These are phyloP conservation scores for Kuschelorhynchus macadamiae DNA, from an alignment of 2,888 invertebrate genomes.

Conservation along the genomic window DNA sequence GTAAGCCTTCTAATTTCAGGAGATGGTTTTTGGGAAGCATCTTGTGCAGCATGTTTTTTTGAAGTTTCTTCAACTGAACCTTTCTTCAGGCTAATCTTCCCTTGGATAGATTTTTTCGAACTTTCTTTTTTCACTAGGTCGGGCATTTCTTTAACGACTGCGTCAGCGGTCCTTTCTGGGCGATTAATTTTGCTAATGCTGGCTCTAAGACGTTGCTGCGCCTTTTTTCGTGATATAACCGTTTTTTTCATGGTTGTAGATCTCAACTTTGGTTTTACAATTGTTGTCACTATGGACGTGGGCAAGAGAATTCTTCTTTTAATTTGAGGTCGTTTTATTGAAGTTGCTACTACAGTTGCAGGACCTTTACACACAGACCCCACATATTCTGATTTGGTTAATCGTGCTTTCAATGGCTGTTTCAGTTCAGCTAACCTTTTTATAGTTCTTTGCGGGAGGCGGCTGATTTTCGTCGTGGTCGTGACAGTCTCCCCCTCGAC, in stretches of 20 bases:
- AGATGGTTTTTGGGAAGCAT: background rate
- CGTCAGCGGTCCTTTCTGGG: background rate
- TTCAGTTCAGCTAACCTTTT: background rate
- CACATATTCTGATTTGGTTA: conserved; percentile 58
- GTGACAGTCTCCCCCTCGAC: background rate
- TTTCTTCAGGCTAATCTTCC: conserved; percentile 19
- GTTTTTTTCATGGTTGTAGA: conserved; percentile 59
- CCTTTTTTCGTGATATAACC: conserved; percentile 53
- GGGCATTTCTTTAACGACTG: conserved; percentile 27
- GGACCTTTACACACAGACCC: conserved; percentile 46
- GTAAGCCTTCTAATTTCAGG: conserved; percentile 44
- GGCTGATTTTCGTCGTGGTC: background rate
- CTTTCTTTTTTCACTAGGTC: conserved; percentile 27
- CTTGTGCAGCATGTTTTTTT: background rate
- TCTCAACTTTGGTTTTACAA: conserved; percentile 58
- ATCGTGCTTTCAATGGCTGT: conserved; percentile 8
- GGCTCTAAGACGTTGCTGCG: conserved; percentile 51
- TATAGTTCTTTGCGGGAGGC: conserved; percentile 1
- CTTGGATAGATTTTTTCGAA: conserved; percentile 35
- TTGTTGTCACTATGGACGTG: conserved; percentile 48
- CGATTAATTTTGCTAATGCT: conserved; percentile 3
- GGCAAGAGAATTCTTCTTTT: conserved; percentile 58
- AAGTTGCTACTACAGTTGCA: background rate
- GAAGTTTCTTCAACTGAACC: conserved; percentile 34
- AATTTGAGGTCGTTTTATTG: conserved; percentile 54